phyloP scores from a whole-genome alignment of 2,888 invertebrate genomes.

The Chironomus tentans region DNA sequence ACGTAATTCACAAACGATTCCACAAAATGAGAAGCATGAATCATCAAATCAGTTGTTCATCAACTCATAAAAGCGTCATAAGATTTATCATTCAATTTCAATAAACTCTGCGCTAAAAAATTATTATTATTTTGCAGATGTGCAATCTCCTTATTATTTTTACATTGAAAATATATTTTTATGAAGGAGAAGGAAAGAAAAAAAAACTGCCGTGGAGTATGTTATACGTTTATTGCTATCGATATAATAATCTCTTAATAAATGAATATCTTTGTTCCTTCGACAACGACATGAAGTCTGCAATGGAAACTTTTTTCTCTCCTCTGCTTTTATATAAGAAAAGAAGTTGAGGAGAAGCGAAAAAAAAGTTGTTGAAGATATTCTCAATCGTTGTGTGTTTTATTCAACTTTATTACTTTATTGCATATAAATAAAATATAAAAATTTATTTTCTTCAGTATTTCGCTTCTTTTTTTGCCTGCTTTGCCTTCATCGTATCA shows the following conservation, averaged over 20 bases:
- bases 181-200: neutral
- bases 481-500: neutral
- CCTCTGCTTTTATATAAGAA: too few relatives aligned
- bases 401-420: neutral
- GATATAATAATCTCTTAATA: constrained; percentile 17
- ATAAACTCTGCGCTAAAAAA: too few relatives aligned
- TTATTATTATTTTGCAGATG: too few relatives aligned
- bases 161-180: too few relatives aligned
- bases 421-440: constrained; percentile 21
- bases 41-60: too few relatives aligned
- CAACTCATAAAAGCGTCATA: too few relatives aligned
- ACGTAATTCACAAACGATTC: too few relatives aligned
- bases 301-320: constrained; percentile 13
- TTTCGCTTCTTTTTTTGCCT: neutral
- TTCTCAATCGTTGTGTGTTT: constrained; percentile 8
- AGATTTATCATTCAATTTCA: too few relatives aligned
- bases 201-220: neutral
- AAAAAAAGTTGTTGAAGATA: too few relatives aligned
- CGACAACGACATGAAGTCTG: constrained; percentile 22
- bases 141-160: too few relatives aligned
- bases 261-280: constrained; percentile 9
- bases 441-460: constrained; percentile 14
- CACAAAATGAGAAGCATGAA: too few relatives aligned
- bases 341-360: neutral
- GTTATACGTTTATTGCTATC: neutral